Base-by-base conservation (phyloP, 2,113 vertebrate species). In the Megalops atlanticus region DNA sequence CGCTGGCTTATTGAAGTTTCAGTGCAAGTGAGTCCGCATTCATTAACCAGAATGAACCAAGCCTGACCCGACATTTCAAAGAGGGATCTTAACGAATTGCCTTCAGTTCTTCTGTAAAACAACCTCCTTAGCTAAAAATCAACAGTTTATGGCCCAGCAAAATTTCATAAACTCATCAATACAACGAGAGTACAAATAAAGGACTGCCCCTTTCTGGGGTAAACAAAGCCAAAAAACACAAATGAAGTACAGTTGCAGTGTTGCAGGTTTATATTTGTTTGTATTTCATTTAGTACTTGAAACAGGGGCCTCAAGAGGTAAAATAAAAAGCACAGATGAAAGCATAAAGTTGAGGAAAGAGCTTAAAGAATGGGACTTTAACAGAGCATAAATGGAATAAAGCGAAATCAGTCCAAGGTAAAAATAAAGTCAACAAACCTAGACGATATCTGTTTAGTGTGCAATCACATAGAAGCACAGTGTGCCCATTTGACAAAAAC, bases 11-110 rank as follows among this genome's bases (percentile, higher is more conserved):
- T 78, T 40, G 39, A 43, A 58, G 76, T 77, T 54, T 58, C 31
- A 49, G 24, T 24, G 16, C 76, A 35, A 38, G 27, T 2, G 8
- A 77, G 49, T 52, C 49, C 14, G 45, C 47, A 36, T 12, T 15
- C 38, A 78, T 58, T 68, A 31, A 69, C 38, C 21, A 68, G 77
- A 54, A 58, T 64, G 76, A 54, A 38, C 21, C 49, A 64, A 64
- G 31, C 58, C 58, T 64, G 58, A 31, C 58, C 8, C n/a, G 27
- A 31, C 58, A 8, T 64, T 64, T 8, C 0, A 64, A 27, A 31
- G 58, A 58, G 18, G 18, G 24, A 64, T 64, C 7, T 10, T 31
- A 7, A 64, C 1, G 31, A n/a, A 64, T 31, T 6, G 4, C n/a
- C 31, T 14, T 45, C 43, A 10, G 43, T 45, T 14, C 14, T 64